Percentiles rank a stretch among this genome's conserved stretches.
These are phyloP conservation scores for Archips crataeganus DNA, from an alignment of 2,888 invertebrate genomes.

Conservation along the genomic window DNA sequence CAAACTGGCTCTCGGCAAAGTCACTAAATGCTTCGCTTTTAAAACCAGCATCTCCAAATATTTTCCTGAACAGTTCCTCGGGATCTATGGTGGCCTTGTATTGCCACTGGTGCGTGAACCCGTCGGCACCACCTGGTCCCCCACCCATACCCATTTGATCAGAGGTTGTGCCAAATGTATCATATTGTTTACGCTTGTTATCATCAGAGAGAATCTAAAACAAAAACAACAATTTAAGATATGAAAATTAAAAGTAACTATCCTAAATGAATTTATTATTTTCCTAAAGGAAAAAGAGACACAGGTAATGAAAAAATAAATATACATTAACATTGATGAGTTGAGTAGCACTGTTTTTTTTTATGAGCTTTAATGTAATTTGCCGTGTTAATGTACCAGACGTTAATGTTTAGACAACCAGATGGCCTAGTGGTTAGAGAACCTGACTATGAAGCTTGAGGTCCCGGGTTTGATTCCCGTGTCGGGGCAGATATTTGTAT, in stretches of 20 bases:
- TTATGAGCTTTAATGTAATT: too few species aligned
- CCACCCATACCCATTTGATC: slow-evolving; percentile 94
- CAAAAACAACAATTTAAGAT: slow-evolving; percentile 5
- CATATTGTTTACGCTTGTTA: slow-evolving; percentile 95
- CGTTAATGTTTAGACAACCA: too few species aligned
- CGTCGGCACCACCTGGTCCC: slow-evolving; percentile 85
- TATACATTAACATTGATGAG: too few species aligned
- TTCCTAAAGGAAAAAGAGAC: too few species aligned
- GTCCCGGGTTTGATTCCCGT: too few species aligned
- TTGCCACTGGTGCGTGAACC: slow-evolving; percentile 92
- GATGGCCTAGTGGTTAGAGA: too few species aligned
- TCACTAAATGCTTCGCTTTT: slow-evolving; percentile 90
- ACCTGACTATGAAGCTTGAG: too few species aligned
- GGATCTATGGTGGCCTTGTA: slow-evolving; percentile 96
- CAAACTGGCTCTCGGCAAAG: slow-evolving; percentile 95
- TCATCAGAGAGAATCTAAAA: slow-evolving; percentile 94
- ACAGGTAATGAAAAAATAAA: too few species aligned
- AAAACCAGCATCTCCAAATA: slow-evolving; percentile 95
- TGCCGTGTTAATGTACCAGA: too few species aligned
- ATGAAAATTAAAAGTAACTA: not conserved
- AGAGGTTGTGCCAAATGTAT: slow-evolving; percentile 95
- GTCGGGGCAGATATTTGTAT: too few species aligned
- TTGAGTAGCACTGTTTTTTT: too few species aligned
- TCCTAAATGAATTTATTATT: too few species aligned
- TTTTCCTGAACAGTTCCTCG: slow-evolving; percentile 98